Evolutionary conservation across 2,888 invertebrate genomes (phyloP), one percentile per base, ranked within the genome.

Genomic region (Sinelater perroti): DNA sequence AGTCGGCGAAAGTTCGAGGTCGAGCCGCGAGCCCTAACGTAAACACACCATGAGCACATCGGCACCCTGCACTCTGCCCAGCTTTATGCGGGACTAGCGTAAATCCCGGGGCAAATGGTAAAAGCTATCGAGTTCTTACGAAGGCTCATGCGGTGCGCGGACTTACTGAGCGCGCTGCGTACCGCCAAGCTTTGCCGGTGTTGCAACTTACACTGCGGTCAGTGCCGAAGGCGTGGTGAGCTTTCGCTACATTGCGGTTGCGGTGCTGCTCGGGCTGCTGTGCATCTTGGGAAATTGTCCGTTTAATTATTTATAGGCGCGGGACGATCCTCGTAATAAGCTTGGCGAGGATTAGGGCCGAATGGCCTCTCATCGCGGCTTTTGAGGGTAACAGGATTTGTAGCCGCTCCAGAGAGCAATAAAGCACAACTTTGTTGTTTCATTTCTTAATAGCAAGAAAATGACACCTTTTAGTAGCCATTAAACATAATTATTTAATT

Each of bases 81-180:
- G 47, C 30, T 51, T 54, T 45, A 55, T 18, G 55, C 45, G 24
- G 51, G 54, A 62, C 71, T 67, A 66, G 65, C 70, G 67, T 65
- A 69, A 67, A 67, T 67, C 69, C 68, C 70, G 70, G 70, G 67
- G 67, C 59, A 67, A 66, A 66, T 60, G 61, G 62, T 62, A 64
- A 70, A 64, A 69, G 68, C 65, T 65, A 57, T 54, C 59, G 61
- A 54, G 57, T 64, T 62, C 63, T 62, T 63, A 58, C 54, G 57
- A 64, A 67, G 64, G 67, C 68, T 67, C 66, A 60, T 63, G 63
- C 66, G 65, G 67, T 67, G 68, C 70, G 71, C 71, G 67, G 60
- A 60, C 56, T 62, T 63, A 64, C 66, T 65, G 71, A 68, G 63
- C 57, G 61, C 47, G 53, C 56, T 54, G 53, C 56, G 54, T 59